These are phyloP conservation scores for Drosophila pachea DNA, from an alignment of 1,140 invertebrate species.

Conservation along the genomic window DNA sequence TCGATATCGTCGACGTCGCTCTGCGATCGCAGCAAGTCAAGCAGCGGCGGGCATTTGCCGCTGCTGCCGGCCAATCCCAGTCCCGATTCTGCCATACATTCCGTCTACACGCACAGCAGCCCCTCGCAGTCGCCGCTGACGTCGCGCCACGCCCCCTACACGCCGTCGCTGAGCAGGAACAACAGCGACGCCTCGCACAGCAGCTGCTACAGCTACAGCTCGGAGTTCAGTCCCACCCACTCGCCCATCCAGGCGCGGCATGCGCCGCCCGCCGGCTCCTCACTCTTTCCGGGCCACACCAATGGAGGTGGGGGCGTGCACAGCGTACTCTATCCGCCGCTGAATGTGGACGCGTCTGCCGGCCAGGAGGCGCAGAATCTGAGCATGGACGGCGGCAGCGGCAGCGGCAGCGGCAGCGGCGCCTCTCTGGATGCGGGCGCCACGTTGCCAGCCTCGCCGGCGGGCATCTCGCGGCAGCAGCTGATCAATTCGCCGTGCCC, in stretches of 20 bases:
- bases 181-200: constrained; percentile 94
- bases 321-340: constrained; percentile 79
- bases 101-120: constrained; percentile 87
- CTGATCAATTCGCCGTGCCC: constrained; percentile 91
- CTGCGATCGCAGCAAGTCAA: constrained; percentile 65
- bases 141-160: constrained; percentile 88
- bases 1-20: constrained; percentile 38
- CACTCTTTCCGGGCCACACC: constrained; percentile 39
- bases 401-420: neutral
- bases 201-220: constrained; percentile 88
- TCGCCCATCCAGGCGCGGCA: constrained; percentile 87
- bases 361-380: constrained; percentile 69
- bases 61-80: constrained; percentile 84
- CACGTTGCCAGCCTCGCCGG: constrained; percentile 77
- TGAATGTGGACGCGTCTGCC: constrained; percentile 56
- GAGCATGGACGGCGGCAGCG: constrained; percentile 54
- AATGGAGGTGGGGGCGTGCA: constrained; percentile 73
- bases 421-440: constrained; percentile 23
- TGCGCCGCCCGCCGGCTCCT: constrained; percentile 47
- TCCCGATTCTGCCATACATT: constrained; percentile 92
- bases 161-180: constrained; percentile 90
- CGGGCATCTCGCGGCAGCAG: constrained; percentile 92
- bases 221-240: constrained; percentile 89
- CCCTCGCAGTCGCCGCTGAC: constrained; percentile 92
- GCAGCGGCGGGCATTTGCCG: constrained; percentile 71